These are phyloP conservation scores for Chaetodon trifasciatus DNA, from an alignment of 2,797 vertebrate species.

Conservation along the genomic window DNA sequence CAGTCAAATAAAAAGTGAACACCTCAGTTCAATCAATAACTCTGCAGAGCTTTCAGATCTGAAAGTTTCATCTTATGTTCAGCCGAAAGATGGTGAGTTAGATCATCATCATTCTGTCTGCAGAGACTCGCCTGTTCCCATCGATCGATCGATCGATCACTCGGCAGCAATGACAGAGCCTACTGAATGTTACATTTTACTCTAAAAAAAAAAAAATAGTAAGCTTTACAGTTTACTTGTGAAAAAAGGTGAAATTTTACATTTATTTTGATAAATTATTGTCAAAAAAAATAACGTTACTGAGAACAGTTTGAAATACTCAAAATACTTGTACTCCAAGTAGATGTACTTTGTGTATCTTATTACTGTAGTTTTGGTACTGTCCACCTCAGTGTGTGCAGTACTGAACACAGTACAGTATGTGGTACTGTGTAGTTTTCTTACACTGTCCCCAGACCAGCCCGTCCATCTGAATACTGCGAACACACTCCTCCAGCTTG, in stretches of 20 bases:
- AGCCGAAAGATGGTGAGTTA: conserved; percentile 81
- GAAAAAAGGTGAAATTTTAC: too few species aligned
- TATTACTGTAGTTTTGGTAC: too few species aligned
- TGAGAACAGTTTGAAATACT: too few species aligned
- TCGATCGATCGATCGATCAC: neutral
- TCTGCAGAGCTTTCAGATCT: conserved; percentile 62
- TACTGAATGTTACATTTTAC: too few species aligned
- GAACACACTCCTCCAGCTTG: conserved; percentile 94
- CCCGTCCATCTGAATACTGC: conserved; percentile 93
- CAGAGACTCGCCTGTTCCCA: neutral
- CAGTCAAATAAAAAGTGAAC: neutral
- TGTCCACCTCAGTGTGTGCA: too few species aligned
- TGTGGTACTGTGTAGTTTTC: conserved; percentile 57
- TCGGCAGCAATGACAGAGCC: too few species aligned
- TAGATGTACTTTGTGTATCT: too few species aligned
- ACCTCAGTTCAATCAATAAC: rapidly evolving
- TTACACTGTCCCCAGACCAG: conserved; percentile 97
- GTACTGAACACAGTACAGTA: neutral
- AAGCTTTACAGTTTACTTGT: too few species aligned
- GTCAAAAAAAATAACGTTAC: too few species aligned
- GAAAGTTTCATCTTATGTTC: conserved; percentile 66
- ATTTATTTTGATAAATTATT: too few species aligned
- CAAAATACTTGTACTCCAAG: too few species aligned
- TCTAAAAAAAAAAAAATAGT: too few species aligned
- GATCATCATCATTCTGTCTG: conserved; percentile 68